Evolutionary conservation across 2,113 vertebrate genomes (phyloP).

Genomic region (Microcebus griseorufus): DNA sequence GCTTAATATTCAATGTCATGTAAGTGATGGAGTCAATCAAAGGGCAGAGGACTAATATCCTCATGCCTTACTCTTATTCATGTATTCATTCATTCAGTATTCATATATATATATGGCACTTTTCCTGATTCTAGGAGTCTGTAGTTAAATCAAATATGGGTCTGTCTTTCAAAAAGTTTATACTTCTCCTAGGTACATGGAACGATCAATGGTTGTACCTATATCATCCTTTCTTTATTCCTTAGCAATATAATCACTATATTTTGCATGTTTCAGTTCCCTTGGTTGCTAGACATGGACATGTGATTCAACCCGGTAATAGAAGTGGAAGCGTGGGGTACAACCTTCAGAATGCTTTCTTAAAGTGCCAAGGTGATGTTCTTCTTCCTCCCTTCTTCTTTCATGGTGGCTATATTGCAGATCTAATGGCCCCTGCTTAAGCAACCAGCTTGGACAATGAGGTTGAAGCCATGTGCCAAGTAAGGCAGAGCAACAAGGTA

Average conservation of each 20-base stretch:
- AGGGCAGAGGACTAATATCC: neutral
- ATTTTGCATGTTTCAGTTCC: neutral
- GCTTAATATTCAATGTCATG: neutral
- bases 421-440: neutral
- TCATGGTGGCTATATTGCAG: neutral
- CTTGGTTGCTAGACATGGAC: neutral
- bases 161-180: conserved; percentile 4
- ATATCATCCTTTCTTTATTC: neutral
- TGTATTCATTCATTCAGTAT: neutral
- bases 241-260: neutral
- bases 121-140: neutral
- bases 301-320: neutral
- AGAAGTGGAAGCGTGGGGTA: neutral
- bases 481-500: neutral
- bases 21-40: neutral
- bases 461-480: neutral
- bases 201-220: neutral
- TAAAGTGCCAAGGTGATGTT: neutral
- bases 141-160: neutral
- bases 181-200: neutral
- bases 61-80: neutral
- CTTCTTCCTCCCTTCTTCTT: neutral
- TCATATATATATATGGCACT: neutral
- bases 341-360: neutral
- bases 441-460: neutral